Base-by-base conservation (phyloP, 2,113 vertebrate genomes). In the Cyprinus carpio region DNA sequence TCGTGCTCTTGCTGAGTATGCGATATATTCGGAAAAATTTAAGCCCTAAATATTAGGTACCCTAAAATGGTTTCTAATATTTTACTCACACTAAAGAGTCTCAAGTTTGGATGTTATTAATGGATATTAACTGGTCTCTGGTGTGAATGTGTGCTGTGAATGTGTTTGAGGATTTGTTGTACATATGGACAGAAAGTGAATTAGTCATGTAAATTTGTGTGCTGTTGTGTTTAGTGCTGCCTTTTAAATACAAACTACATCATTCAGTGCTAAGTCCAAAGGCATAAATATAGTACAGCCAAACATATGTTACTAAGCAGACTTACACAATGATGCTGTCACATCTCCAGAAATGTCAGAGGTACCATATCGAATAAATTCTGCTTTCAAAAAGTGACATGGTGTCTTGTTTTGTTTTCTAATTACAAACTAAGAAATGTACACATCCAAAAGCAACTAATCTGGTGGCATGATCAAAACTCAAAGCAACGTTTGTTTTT, bases 311-410 rank as follows among this genome's bases (percentile, higher is more conserved):
- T 80, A 43, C 37, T 9, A 31, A 78, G 76, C 31, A 25, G 31
- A 58, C 23, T 37, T 60, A 58, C 51, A 78, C 31, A 23, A 77
- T 56, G 31, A 27, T 25, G 4, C n/a, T 62, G 7, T 64, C 56
- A 80, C 34, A 46, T 18, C 58, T 43, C 23, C 37, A 58, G 12
- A 62, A n/a, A 60, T 62, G 76, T 62, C 23, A 81, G 25, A 49
- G 60, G n/a, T 27, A 49, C n/a, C n/a, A 80, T 64, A 67, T 67
- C 40, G 31, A 81, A 81, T 69, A 81, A 81, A 81, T 69, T 34
- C 27, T 81, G 25, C 60, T 11, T 69, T 81, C 49, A 51, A 67
- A 81, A 81, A 81, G 62, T 67, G 15, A 31, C 18, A 51, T 60
- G 40, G 27, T 81, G 18, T 46, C 34, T 54, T 77, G 49, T 49